Evolutionary conservation across 2,797 vertebrate species (phyloP).

Genomic region (Psittacula echo): DNA sequence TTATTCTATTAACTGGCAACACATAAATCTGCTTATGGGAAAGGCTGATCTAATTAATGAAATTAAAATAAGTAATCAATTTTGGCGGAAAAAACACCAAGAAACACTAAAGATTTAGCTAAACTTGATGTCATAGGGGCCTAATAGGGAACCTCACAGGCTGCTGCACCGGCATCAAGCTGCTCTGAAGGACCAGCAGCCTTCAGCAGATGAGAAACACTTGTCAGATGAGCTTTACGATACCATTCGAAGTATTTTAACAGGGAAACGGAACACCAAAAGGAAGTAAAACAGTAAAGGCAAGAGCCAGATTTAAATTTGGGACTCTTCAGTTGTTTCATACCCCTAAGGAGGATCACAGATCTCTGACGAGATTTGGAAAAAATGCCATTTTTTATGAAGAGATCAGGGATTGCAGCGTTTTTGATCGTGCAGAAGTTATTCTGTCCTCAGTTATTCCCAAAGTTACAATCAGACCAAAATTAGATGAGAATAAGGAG

Average conservation of each 20-base stretch:
- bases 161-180: neutral
- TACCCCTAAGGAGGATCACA: neutral
- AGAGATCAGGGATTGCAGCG: neutral
- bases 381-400: neutral
- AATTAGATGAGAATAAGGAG: neutral
- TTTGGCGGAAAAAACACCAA: accelerated
- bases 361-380: neutral
- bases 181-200: neutral
- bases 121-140: neutral
- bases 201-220: neutral
- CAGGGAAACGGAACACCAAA: neutral
- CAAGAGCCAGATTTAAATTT: neutral
- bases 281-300: neutral
- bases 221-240: neutral
- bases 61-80: neutral
- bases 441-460: neutral
- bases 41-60: neutral
- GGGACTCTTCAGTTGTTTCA: neutral
- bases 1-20: neutral
- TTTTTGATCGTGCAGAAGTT: neutral
- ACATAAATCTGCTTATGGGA: neutral
- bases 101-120: neutral
- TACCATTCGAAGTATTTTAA: neutral
- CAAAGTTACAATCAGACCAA: neutral
- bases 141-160: neutral